These are phyloP conservation scores for Salvelinus namaycush DNA, from an alignment of 2,113 vertebrate species.

Conservation along the genomic window DNA sequence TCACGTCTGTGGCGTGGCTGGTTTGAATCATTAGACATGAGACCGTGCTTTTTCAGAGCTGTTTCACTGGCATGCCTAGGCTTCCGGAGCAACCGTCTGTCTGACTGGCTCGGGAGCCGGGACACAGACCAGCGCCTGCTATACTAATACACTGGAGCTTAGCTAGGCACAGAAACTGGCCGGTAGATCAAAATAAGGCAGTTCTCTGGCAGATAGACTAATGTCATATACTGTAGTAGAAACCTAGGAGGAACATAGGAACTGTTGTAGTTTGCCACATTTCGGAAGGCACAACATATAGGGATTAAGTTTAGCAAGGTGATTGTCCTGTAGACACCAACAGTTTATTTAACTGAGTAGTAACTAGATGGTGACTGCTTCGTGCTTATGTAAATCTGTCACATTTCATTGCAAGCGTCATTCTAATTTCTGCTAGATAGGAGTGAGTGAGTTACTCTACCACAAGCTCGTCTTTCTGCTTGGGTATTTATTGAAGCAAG, in stretches of 20 bases:
- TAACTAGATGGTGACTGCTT: no score
- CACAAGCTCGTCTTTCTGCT: conserved; percentile 7
- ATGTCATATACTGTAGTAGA: background rate
- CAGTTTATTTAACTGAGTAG: background rate
- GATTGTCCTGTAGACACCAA: background rate
- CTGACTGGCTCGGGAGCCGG: background rate
- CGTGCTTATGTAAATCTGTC: background rate
- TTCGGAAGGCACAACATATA: no score
- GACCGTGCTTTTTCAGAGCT: conserved; percentile 1
- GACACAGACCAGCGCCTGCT: conserved; percentile 7
- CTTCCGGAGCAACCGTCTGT: background rate
- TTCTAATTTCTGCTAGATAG: background rate
- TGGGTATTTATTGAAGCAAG: conserved; percentile 23
- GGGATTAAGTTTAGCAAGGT: background rate
- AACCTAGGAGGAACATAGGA: no score
- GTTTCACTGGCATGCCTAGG: background rate
- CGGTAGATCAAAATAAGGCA: background rate
- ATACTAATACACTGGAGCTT: conserved; percentile 12
- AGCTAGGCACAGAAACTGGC: background rate
- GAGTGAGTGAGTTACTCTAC: background rate
- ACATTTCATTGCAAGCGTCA: background rate
- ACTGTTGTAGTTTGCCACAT: no score
- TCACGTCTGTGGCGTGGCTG: conserved; percentile 31
- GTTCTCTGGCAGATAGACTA: background rate
- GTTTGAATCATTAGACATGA: conserved; percentile 23